These are phyloP conservation scores for Taenioides sp. DNA, from an alignment of 2,797 vertebrate species.

Conservation along the genomic window DNA sequence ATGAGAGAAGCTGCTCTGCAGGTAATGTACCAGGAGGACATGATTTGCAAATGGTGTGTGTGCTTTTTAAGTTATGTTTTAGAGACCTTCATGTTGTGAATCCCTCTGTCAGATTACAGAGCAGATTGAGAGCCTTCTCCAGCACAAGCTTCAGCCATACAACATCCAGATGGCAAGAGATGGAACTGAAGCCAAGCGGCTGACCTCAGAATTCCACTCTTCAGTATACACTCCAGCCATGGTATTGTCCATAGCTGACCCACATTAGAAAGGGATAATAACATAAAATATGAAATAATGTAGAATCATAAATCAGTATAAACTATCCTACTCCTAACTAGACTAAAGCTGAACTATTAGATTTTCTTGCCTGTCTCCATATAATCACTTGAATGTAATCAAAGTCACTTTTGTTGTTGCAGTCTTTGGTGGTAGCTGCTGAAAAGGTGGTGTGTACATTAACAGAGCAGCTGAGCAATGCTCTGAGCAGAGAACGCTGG, in stretches of 20 bases:
- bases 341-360: neutral
- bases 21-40: constrained; percentile 45
- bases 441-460: constrained; percentile 66
- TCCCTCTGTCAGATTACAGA: constrained; percentile 63
- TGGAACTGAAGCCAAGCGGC: constrained; percentile 27
- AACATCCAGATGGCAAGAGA: constrained; percentile 63
- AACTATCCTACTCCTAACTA: no score
- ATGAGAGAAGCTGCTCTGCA: constrained; percentile 61
- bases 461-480: constrained; percentile 37
- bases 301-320: no score
- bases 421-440: constrained; percentile 69
- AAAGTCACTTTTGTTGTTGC: neutral
- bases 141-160: constrained; percentile 68
- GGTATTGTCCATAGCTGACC: constrained; percentile 48
- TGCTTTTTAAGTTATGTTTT: neutral
- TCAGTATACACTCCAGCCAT: constrained; percentile 71
- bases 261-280: neutral
- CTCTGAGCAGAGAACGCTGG: constrained; percentile 54
- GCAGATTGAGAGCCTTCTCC: constrained; percentile 57
- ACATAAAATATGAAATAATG: no score
- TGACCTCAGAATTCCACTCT: constrained; percentile 61
- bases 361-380: neutral
- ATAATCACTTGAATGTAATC: neutral
- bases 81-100: neutral
- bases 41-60: neutral